These are phyloP conservation scores for Meandrina meandrites DNA, from an alignment of 92 coral and sea anemone genomes.

Conservation along the genomic window DNA sequence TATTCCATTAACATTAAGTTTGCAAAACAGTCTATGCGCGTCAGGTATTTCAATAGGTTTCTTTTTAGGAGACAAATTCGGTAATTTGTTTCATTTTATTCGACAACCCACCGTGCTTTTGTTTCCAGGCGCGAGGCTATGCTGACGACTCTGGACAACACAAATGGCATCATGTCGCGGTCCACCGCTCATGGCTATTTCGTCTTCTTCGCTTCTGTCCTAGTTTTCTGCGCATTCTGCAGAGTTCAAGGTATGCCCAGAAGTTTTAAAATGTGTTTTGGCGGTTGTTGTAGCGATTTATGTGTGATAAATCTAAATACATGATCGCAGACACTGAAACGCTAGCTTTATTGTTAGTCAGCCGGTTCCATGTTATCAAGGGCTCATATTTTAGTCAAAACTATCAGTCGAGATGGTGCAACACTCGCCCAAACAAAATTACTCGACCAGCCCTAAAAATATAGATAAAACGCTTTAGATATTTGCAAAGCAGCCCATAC, in stretches of 20 bases:
- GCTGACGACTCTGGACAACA: slow-evolving; percentile 3
- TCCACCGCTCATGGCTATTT: slow-evolving; percentile 2
- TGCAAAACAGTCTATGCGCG: not conserved
- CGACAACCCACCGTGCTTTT: slow-evolving; percentile 38
- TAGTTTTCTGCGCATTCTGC: not conserved
- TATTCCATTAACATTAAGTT: not conserved
- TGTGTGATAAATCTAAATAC: not conserved
- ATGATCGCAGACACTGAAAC: not conserved
- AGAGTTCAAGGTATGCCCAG: slow-evolving; percentile 20
- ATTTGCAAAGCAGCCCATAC: not conserved
- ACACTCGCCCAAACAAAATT: not conserved
- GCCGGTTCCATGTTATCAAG: not conserved
- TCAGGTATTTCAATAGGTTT: slow-evolving; percentile 14
- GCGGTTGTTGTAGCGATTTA: not conserved
- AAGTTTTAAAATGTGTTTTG: not conserved
- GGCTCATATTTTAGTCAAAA: not conserved
- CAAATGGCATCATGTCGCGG: slow-evolving; percentile 26
- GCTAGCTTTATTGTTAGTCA: not conserved
- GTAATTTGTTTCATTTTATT: slow-evolving; percentile 26
- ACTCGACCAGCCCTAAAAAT: not conserved
- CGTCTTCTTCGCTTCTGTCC: slow-evolving; percentile 4
- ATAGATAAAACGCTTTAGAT: not conserved
- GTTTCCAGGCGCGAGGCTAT: slow-evolving; percentile 1
- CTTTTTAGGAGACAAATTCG: slow-evolving; percentile 7
- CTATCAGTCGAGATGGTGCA: not conserved